Percentiles rank a stretch among this genome's conserved stretches.
phyloP scores from a whole-genome alignment of 2,888 invertebrate species.

The Pseudeuparius sepicola region DNA sequence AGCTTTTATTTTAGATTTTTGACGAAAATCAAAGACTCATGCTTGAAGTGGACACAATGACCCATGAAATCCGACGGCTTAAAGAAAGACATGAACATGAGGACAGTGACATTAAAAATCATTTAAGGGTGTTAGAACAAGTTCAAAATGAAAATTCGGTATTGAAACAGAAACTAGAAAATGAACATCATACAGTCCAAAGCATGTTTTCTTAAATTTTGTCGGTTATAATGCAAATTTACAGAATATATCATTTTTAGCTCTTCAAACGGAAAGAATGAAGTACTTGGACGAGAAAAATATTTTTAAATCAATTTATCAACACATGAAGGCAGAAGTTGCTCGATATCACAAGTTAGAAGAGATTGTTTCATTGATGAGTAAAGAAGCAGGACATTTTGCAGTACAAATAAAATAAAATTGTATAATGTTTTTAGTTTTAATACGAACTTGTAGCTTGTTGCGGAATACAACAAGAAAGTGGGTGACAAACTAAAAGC shows the following conservation, averaged over 20 bases:
- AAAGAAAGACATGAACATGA: too few relatives aligned
- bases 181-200: constrained; percentile 29
- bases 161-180: constrained; percentile 29
- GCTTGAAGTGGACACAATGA: constrained; percentile 17
- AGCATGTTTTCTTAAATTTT: constrained; percentile 20
- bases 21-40: constrained; percentile 22
- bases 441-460: constrained; percentile 32
- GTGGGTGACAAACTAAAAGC: constrained; percentile 33
- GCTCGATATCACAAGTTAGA: constrained; percentile 31
- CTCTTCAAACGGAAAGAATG: constrained; percentile 31
- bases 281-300: constrained; percentile 35
- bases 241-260: constrained; percentile 24
- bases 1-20: constrained; percentile 20
- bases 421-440: too few relatives aligned
- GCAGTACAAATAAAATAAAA: too few relatives aligned
- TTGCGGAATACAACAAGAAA: constrained; percentile 36
- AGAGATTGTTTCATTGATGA: constrained; percentile 30
- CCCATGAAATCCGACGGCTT: too few relatives aligned
- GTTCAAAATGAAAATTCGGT: constrained; percentile 24
- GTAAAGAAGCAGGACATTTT: constrained; percentile 34
- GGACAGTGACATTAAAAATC: too few relatives aligned
- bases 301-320: constrained; percentile 32
- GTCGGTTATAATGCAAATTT: too few relatives aligned
- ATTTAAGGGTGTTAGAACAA: constrained; percentile 27
- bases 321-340: constrained; percentile 32